Evolutionary conservation across 2,888 invertebrate species (phyloP), one percentile per base, ranked within the genome.

Genomic region (Eretmocerus hayati): DNA sequence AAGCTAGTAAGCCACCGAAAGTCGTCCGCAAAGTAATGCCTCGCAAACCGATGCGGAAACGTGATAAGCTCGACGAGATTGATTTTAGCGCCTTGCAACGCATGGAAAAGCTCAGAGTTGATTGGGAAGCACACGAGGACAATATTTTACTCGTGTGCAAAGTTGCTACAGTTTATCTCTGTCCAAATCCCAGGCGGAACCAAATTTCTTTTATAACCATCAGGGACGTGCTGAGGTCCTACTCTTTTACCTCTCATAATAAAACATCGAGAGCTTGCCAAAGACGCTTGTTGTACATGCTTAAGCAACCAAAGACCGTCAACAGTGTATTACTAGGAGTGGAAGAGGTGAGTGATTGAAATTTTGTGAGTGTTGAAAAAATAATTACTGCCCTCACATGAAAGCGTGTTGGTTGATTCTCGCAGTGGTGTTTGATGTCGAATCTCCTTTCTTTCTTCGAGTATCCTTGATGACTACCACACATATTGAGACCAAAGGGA

Each of bases 261-360:
- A 87, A 87, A 67, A 85, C 86, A 0, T 80, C 84, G 0, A 70
- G 75, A 38, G 82, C 87, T 0, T 84, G 85, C 58, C 78, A 80
- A 56, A 72, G 87, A 11, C 75, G 87, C 16, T 67, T 83, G 3
- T 62, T 76, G 33, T 82, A 81, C 62, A 76, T 85, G 62, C 66
- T 82, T 60, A 78, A 78, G 56, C 79, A 79, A 57, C 72, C 77
- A 0, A 71, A 75, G 4, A 81, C 81, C 2, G 64, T 74, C 13
- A 76, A 79, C 31, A 81, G 81, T 56, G 76, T 84, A 0, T 71
- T 77, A 5, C 68, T 81, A 11, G 82, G 79, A 62, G 66, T 82
- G 5, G 78, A 81, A 50, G 80, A 83, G 45, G 54, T 52, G 16
- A 75, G 75, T 40, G 15, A 33, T 33, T 33, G n/a, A 5, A 33